Base-by-base conservation (phyloP, 2,113 vertebrate genomes). In the Cephalophus harveyi region DNA sequence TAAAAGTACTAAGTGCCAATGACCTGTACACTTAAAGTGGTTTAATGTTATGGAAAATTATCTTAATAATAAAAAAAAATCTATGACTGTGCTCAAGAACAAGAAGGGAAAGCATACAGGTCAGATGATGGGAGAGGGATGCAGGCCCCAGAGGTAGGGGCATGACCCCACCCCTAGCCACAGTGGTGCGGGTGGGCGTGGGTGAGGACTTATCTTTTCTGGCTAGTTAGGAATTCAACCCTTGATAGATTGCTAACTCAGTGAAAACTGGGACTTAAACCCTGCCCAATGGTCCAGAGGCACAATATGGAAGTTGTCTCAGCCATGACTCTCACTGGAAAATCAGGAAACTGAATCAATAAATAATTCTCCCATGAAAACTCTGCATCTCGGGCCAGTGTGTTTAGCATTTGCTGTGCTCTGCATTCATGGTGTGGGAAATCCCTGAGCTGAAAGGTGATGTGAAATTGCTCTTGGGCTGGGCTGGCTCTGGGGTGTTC, bases 231-330 rank as follows among this genome's bases (percentile, higher is more conserved):
- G 59, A 89, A 95, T 82, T 59, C 25, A 48, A 62, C 23, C 11
- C n/a, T 64, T 48, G 74, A 74, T 88, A 82, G 21, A 21, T 43
- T 86, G 84, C 55, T 78, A 94, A 97, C 15, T 78, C 52, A 36
- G 46, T 54, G 60, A 86, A 88, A 93, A 25, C 60, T n/a, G 11
- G 30, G 21, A 62, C 40, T 40, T 64, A 95, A 91, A 67, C 28
- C 40, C 67, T 78, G n/a, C 16, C 21, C 30, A 5, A 7, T 5
- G 5, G 28, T 25, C n/a, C 74, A 95, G 48, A 95, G 25, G 91
- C 30, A 92, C 71, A 95, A 89, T 43, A 83, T 86, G 50, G 55
- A 95, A 86, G 52, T 71, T 97, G 87, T 95, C 88, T 87, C 16
- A 89, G 60, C 36, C 23, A 33, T 74, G 71, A 89, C 33, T 74